Conservation (phyloP, 2,888 invertebrate genomes). For the Zhuqinia jingwanae region DNA sequence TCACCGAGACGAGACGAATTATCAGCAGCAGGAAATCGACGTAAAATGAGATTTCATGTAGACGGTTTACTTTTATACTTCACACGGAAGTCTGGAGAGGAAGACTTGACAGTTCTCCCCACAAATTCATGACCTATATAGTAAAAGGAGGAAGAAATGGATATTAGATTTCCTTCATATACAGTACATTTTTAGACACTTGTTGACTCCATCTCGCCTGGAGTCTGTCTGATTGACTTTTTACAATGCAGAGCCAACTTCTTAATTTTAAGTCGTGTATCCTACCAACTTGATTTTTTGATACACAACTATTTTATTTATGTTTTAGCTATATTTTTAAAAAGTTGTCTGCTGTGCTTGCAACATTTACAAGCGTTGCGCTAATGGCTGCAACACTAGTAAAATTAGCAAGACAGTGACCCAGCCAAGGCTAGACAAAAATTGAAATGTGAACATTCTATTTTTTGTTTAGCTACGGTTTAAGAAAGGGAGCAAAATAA, state of each 20-base stretch:
- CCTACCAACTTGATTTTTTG: no score
- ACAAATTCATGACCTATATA: neutral
- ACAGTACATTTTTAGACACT: neutral
- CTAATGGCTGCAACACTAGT: slow-evolving; percentile 51
- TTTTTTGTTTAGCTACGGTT: neutral
- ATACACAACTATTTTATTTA: neutral
- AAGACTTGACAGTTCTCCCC: neutral
- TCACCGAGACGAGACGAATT: neutral
- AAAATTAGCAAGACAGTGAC: slow-evolving; percentile 60
- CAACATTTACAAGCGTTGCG: slow-evolving; percentile 56
- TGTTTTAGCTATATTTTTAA: neutral
- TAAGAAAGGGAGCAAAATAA: slow-evolving; percentile 8
- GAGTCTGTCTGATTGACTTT: neutral
- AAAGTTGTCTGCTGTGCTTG: slow-evolving; percentile 12
- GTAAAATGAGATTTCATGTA: no score
- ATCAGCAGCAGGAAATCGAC: neutral
- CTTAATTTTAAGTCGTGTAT: no score
- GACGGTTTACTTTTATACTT: neutral
- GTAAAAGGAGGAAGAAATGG: slow-evolving; percentile 19
- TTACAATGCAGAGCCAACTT: no score
- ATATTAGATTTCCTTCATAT: neutral
- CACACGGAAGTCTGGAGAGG: slow-evolving; percentile 39
- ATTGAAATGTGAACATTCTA: slow-evolving; percentile 21
- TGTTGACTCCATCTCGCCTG: neutral
- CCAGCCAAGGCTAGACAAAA: slow-evolving; percentile 67